Evolutionary conservation across 2,113 vertebrate species (phyloP), one percentile per base, ranked within the genome.

Genomic region (Pachycephala philippinensis): DNA sequence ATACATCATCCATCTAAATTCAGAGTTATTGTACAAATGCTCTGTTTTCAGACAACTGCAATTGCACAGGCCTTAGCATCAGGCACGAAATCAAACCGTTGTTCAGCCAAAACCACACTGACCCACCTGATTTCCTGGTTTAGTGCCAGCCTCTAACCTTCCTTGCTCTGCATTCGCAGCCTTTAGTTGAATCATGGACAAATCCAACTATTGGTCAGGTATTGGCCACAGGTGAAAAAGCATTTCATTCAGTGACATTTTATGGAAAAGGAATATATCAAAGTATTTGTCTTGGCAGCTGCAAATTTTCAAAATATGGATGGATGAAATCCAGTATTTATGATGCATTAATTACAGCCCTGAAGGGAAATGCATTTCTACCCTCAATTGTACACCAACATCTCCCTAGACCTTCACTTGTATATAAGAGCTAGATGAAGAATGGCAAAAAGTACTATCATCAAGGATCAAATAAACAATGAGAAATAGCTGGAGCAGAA

Each of bases 21-120:
- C n/a, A 40, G 22, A 16, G 11, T 39, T 15, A 11, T 27, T 6
- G 4, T 9, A 13, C 6, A 22, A 59, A n/a, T 40, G 11, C 18
- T 69, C 6, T 59, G 3, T 37, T 49, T n/a, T 28, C 45, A 49
- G n/a, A 69, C 5, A 13, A 49, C 35, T 14, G 8, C 2, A 7
- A 17, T 30, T 28, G 15, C 39, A 26, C 5, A 47, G n/a, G 30
- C 30, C 9, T 22, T 35, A 7, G n/a, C 28, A 40, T 5, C 11
- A 40, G 20, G 6, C 31, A 13, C 18, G n/a, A 52, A 40, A 61
- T 35, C 16, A 27, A 20, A 53, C 7, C 4, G n/a, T n/a, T n/a
- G 14, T 5, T 7, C 35, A 47, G 6, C 2, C 21, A 68, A 61
- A 27, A 15, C 1, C 8, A 26, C 15, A 7, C 1, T 49, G 35